Conservation (phyloP, 2,113 vertebrate species). For the Hoplias malabaricus region DNA sequence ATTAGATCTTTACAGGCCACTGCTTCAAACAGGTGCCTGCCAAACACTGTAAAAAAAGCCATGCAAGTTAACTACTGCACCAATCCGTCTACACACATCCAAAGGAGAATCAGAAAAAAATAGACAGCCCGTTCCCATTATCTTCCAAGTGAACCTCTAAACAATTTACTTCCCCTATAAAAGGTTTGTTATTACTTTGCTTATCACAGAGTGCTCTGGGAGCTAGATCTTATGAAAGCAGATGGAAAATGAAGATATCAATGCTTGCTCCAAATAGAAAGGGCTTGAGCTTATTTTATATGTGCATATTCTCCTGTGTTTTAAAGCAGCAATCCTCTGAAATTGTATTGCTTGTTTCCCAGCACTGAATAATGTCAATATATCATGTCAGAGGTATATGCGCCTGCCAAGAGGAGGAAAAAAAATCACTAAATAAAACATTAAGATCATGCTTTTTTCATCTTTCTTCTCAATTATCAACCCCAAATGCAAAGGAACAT, state of each 20-base stretch:
- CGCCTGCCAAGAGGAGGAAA: background rate
- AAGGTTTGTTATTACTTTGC: constrained; percentile 25
- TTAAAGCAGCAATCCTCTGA: background rate
- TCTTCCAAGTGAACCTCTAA: background rate
- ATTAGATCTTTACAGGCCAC: background rate
- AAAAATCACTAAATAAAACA: background rate
- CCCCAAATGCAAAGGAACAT: background rate
- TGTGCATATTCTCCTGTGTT: constrained; percentile 18
- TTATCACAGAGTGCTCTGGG: background rate
- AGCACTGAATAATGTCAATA: constrained; percentile 13
- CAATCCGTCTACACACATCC: background rate
- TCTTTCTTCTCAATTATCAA: constrained; percentile 15
- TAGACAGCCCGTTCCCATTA: background rate
- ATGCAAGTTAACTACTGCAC: constrained; percentile 5
- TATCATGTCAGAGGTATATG: constrained; percentile 10
- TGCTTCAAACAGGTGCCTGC: constrained; percentile 13
- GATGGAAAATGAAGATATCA: constrained; percentile 25
- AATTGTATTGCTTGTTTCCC: constrained; percentile 19
- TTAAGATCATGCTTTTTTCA: constrained; percentile 8
- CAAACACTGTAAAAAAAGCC: constrained; percentile 5
- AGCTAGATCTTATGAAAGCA: constrained; percentile 15
- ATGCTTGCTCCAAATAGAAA: constrained; percentile 5
- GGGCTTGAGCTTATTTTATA: constrained; percentile 11
- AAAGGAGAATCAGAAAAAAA: constrained; percentile 33
- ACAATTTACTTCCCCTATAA: constrained; percentile 28